phyloP scores from a whole-genome alignment of 2,888 invertebrate species.

The Pseudococcus longispinus region DNA sequence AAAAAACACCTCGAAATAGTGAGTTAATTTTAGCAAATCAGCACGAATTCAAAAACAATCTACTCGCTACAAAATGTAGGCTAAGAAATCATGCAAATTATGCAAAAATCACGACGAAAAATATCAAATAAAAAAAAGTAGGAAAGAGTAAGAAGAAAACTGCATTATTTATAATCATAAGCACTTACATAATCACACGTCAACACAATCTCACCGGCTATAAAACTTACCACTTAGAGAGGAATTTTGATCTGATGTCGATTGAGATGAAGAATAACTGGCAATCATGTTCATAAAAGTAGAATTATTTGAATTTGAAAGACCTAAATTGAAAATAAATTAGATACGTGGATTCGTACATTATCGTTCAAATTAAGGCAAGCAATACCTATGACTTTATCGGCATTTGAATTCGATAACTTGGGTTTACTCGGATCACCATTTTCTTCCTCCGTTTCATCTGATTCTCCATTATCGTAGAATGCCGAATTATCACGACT shows the following conservation, averaged over 20 bases:
- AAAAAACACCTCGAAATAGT: neutral
- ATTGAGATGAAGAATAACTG: conserved; percentile 36
- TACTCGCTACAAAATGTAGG: neutral
- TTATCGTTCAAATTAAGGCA: neutral
- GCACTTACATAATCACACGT: neutral
- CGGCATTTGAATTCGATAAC: neutral
- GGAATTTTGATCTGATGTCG: conserved; percentile 49
- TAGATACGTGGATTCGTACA: neutral
- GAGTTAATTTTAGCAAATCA: neutral
- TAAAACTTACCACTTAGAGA: conserved; percentile 40
- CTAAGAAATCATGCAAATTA: conserved; percentile 21
- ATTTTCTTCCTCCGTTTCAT: conserved; percentile 53
- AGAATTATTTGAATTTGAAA: conserved; percentile 34
- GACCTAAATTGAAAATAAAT: neutral
- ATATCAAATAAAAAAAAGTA: neutral
- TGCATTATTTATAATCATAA: neutral
- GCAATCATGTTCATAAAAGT: conserved; percentile 29
- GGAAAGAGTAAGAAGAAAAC: conserved; percentile 3
- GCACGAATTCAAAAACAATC: conserved; percentile 8
- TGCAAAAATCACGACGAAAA: neutral
- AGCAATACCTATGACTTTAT: neutral
- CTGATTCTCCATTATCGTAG: conserved; percentile 48
- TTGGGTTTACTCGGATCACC: conserved; percentile 39
- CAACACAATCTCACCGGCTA: neutral
- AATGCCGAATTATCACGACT: conserved; percentile 39